Evolutionary conservation across 2,113 vertebrate genomes (phyloP), one percentile per base, ranked within the genome.

Genomic region (Panurus biarmicus): DNA sequence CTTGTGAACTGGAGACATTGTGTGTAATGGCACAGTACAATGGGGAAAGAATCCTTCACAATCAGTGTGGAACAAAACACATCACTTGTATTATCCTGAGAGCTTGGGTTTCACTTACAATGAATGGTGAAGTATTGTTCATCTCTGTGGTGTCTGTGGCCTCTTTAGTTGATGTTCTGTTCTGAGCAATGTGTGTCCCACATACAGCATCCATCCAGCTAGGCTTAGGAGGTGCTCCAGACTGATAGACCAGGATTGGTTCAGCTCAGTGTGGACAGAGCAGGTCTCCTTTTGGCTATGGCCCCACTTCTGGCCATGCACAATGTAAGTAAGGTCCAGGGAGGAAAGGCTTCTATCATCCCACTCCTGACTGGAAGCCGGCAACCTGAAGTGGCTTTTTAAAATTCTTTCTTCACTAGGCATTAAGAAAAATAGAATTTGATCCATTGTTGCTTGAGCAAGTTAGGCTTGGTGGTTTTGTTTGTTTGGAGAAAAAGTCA

Each of bases 401-500:
- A 26, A 61, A 61, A 12, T 7, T 31, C 14, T 73, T 92, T 88
- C 75, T 35, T 17, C 33, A 28, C 13, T 66, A 38, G 80, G 36
- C n/a, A 36, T 82, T 82, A 93, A 70, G 28, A 82, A 79, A 92
- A 95, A 77, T 29, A 94, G 61, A 93, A 95, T 82, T 85, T 58
- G 66, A 87, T 90, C 81, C 2, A 1, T 82, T 91, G 47, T 81
- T 94, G 33, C 70, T 89, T 93, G 26, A 93, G 74, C 50, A 85
- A 93, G 36, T 84, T 81, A 88, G 87, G 56, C 65, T 81, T 42
- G 65, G 57, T 78, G 80, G 58, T 8, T 94, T 90, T 81, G 73
- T 90, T 95, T 96, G 73, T 92, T 94, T 94, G 82, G 60, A 96
- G 85, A 88, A 73, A 87, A 96, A 93, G 44, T n/a, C 91, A 85